Conservation (phyloP, 35 echinoderm and acorn worm genomes). For the Heliocidaris erythrogramma region DNA sequence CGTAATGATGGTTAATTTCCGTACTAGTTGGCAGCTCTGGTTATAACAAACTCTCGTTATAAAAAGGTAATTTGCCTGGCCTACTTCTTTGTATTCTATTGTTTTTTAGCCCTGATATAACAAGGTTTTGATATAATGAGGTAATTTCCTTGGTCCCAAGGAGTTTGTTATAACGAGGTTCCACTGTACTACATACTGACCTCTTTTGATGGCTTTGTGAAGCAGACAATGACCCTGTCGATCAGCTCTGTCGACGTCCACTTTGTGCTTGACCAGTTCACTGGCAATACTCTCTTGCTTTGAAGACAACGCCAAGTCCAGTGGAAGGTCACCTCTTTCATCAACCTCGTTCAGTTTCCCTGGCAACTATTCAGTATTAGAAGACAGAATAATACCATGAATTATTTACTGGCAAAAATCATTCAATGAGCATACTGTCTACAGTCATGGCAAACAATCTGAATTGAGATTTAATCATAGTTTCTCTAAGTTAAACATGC, state of each 20-base stretch:
- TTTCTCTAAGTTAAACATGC: background rate
- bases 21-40: too few species aligned
- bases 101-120: too few species aligned
- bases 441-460: background rate
- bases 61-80: too few species aligned
- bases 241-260: conserved; percentile 85
- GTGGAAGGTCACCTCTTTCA: conserved; percentile 84
- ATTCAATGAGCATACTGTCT: background rate
- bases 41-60: too few species aligned
- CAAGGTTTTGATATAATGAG: too few species aligned
- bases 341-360: conserved; percentile 95
- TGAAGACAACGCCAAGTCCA: conserved; percentile 83
- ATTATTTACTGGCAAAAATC: too few species aligned
- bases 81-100: too few species aligned
- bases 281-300: conserved; percentile 90
- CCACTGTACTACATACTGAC: too few species aligned
- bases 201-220: conserved; percentile 94
- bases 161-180: too few species aligned
- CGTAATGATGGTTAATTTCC: too few species aligned
- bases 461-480: background rate
- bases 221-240: conserved; percentile 80
- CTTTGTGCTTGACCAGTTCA: conserved; percentile 95
- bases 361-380: conserved; percentile 65
- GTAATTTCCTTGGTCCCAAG: too few species aligned
- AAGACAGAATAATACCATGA: background rate